These are phyloP conservation scores for Cyanistes caeruleus DNA, from an alignment of 2,113 vertebrate species.

Conservation along the genomic window DNA sequence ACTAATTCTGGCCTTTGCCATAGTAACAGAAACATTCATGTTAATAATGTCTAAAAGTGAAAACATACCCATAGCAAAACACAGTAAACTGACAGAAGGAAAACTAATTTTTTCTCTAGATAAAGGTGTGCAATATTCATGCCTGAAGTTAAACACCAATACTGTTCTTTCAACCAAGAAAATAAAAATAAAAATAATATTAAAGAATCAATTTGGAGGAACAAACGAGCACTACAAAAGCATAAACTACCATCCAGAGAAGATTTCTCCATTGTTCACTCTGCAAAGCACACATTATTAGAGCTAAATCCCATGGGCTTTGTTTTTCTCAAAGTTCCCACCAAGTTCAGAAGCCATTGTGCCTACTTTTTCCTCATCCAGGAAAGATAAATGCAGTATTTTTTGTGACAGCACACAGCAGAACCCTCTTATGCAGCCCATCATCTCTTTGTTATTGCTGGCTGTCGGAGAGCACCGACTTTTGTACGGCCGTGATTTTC, in stretches of 20 bases:
- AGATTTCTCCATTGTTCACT: neutral
- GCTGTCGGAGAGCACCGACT: neutral
- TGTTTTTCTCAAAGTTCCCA: constrained; percentile 22
- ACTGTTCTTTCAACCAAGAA: neutral
- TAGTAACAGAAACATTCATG: neutral
- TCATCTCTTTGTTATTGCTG: neutral
- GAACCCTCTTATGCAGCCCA: neutral
- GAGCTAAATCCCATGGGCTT: neutral
- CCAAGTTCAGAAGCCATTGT: neutral
- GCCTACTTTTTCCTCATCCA: neutral
- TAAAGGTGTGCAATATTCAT: neutral
- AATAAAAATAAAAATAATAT: too few relatives aligned
- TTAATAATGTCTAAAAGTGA: neutral
- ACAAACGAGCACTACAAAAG: neutral
- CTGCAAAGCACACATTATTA: neutral
- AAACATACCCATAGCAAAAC: neutral
- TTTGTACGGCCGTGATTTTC: neutral
- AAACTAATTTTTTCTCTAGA: neutral
- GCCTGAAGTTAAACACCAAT: neutral
- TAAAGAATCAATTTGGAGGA: neutral
- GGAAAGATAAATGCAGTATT: neutral
- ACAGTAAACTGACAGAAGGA: neutral
- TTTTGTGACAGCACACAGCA: neutral
- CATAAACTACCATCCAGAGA: neutral
- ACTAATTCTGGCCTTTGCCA: constrained; percentile 9